phyloP scores from a whole-genome alignment of 2,888 invertebrate species.

The Lithophane semibrunnea region DNA sequence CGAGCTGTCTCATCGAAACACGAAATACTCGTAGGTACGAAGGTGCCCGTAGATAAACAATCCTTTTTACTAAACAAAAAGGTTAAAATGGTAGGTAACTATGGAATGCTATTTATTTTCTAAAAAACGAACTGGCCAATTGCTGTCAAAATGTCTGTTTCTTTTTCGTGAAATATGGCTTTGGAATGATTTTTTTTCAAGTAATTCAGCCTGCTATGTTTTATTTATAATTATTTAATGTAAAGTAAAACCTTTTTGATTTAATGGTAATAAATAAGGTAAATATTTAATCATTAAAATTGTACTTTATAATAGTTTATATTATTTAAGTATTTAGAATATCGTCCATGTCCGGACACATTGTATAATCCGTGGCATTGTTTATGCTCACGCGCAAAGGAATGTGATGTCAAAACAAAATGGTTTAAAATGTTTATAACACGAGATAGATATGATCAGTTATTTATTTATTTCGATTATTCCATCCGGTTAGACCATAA shows the following conservation, averaged over 20 bases:
- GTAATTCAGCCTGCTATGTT: not conserved
- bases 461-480: constrained; percentile 37
- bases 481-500: constrained; percentile 17
- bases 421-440: constrained; percentile 16
- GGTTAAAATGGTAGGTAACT: not conserved
- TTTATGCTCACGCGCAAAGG: constrained; percentile 6
- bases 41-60: not conserved
- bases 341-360: too few species aligned
- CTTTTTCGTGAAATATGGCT: constrained; percentile 14
- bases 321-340: too few species aligned
- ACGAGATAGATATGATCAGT: not conserved
- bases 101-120: not conserved
- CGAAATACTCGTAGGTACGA: too few species aligned
- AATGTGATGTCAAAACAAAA: constrained; percentile 52
- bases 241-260: not conserved
- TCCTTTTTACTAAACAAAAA: not conserved
- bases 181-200: not conserved
- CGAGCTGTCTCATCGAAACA: constrained; percentile 11
- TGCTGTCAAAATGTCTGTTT: constrained; percentile 13
- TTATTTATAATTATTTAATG: not conserved
- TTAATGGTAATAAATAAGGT: too few species aligned
- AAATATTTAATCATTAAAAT: too few species aligned
- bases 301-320: too few species aligned
- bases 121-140: not conserved
- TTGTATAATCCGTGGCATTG: not conserved